Percentiles rank a stretch among this genome's conserved stretches.
These are phyloP conservation scores for Emydoidea blandingii DNA, from an alignment of 2,797 vertebrate species.

Conservation along the genomic window DNA sequence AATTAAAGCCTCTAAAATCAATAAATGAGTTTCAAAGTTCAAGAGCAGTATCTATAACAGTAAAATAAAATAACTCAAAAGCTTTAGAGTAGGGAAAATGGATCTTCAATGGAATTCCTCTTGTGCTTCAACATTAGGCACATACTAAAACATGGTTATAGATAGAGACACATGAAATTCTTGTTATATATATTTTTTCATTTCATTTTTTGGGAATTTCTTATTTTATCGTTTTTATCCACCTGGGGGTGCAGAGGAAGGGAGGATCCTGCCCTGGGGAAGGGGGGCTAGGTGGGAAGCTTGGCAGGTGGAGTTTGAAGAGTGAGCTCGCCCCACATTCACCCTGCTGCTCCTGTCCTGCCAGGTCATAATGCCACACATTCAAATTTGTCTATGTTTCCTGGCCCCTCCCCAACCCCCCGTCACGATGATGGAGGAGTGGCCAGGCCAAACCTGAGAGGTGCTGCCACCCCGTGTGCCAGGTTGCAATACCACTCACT, in stretches of 20 bases:
- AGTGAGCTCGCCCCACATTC: background rate
- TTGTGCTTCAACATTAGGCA: background rate
- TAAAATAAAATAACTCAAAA: background rate
- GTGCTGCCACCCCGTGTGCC: background rate
- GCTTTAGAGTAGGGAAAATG: background rate
- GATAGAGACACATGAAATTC: background rate
- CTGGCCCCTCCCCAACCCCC: accelerated
- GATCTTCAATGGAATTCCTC: background rate
- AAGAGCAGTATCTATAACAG: background rate
- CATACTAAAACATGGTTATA: background rate
- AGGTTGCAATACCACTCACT: background rate
- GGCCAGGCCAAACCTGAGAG: background rate
- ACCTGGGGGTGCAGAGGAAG: background rate
- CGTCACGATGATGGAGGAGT: background rate
- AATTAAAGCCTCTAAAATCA: background rate
- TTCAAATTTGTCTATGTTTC: no score
- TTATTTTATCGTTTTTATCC: background rate
- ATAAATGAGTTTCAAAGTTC: background rate
- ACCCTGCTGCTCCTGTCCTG: no score
- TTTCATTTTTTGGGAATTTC: background rate
- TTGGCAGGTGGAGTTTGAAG: background rate
- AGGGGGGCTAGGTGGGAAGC: background rate
- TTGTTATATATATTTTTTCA: background rate
- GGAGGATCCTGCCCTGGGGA: background rate
- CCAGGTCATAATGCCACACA: no score